Evolutionary conservation across 2,888 invertebrate species (phyloP), one percentile per base, ranked within the genome.

Genomic region (Rhimphoctona megacephalus): DNA sequence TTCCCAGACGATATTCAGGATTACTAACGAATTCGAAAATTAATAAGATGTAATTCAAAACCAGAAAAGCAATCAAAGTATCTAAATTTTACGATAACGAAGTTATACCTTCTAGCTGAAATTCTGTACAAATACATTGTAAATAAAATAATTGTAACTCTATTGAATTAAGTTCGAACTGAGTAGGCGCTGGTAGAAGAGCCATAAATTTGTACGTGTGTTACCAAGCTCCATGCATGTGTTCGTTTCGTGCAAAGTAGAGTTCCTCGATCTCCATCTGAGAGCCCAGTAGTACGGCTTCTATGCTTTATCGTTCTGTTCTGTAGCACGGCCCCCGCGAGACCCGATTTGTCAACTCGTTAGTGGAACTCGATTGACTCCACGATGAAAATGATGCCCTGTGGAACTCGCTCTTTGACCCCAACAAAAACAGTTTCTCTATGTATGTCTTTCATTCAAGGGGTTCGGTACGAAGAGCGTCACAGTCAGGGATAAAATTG

Each of bases 311-410:
- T 94, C 93, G 93, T 92, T 93, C 92, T 92, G 91, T 91, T 92
- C 91, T 89, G 66, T 46, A 92, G 91, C 92, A 94, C 93, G 93
- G 93, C 92, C 92, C 94, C 92, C 94, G 90, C 89, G 94, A 93
- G 94, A 94, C 93, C 90, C 93, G 93, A 94, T 94, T 94, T 94
- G 94, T 94, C 94, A 94, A 94, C 94, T 94, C 94, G 94, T 94
- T 94, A 94, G 94, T 93, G 92, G 90, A 93, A 93, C 92, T 94
- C 93, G 92, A 93, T 94, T 94, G 91, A 92, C 92, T 92, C 91
- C 90, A 54, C 54, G 25, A 46, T 43, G 74, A 81, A 67, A 81
- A 74, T 87, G 87, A 90, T 91, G 89, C 90, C 89, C 89, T 46
- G 64, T 57, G 83, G 61, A 73, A 80, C 74, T 74, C 77, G 81